A percentile compares a stretch with the other conserved stretches of the same genome.
Conservation (phyloP, 2,113 vertebrate species). For the Gila orcuttii region DNA sequence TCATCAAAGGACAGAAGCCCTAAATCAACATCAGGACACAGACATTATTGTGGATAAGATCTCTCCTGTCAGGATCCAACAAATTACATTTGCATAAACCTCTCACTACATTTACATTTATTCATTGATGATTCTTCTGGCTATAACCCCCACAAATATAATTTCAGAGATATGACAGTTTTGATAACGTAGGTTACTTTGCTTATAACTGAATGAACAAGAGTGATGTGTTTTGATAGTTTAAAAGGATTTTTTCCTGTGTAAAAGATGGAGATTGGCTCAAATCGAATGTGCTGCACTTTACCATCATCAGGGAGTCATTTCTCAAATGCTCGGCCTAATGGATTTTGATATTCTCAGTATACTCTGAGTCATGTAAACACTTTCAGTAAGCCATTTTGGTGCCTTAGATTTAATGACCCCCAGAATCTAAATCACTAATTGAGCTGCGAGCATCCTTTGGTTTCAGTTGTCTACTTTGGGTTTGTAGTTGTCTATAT, state of each 20-base stretch:
- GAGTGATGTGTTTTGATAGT: constrained; percentile 1
- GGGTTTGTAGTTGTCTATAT: background rate
- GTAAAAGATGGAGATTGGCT: constrained; percentile 28
- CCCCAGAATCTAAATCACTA: background rate
- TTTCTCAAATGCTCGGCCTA: constrained; percentile 32
- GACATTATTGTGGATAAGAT: background rate
- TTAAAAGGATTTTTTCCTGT: constrained; percentile 26
- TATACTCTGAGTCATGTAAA: constrained; percentile 39
- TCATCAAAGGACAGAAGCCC: background rate
- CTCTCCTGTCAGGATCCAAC: background rate
- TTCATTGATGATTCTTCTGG: too few relatives aligned
- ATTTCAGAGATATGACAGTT: background rate
- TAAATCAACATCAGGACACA: background rate
- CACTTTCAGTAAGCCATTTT: constrained; percentile 45
- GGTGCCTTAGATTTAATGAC: constrained; percentile 42
- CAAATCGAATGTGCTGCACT: constrained; percentile 26
- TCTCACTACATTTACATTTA: background rate
- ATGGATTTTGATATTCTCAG: constrained; percentile 38
- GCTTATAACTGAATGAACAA: background rate
- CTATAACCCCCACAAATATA: background rate
- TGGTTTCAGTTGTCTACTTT: background rate
- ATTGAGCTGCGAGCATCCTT: constrained; percentile 24
- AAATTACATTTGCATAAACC: background rate
- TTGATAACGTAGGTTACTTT: background rate
- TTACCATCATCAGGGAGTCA: constrained; percentile 37